These are phyloP conservation scores for Orestias chungarensis DNA, from an alignment of 2,797 vertebrate genomes.

Conservation along the genomic window DNA sequence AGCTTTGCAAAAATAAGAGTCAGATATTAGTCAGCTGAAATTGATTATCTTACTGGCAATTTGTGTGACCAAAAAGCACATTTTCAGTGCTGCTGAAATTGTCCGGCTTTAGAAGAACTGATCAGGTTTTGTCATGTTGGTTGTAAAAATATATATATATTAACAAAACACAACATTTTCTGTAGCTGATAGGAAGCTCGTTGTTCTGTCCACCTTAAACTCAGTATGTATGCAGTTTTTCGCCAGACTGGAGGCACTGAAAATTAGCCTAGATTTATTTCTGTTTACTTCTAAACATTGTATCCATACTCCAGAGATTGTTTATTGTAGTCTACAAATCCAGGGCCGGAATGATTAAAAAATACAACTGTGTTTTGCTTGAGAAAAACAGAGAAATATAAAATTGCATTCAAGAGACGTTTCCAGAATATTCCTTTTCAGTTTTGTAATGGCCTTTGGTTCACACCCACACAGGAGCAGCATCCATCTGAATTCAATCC, in stretches of 20 bases:
- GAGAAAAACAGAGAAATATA: neutral
- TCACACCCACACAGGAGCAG: conserved; percentile 1
- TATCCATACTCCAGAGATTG: neutral
- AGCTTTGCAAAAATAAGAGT: conserved; percentile 9
- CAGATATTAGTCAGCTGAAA: neutral
- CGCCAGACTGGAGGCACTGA: conserved; percentile 1
- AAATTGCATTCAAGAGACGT: conserved; percentile 3
- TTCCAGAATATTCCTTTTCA: conserved; percentile 14
- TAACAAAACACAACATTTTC: neutral
- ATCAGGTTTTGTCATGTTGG: no score
- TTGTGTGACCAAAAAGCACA: conserved; percentile 15
- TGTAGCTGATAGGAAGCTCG: neutral
- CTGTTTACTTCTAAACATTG: conserved; percentile 23
- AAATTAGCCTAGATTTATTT: conserved; percentile 8
- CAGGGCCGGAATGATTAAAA: neutral
- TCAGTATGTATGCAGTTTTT: neutral
- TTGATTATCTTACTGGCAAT: conserved; percentile 10
- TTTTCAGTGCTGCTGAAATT: neutral
- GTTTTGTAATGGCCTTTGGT: conserved; percentile 4
- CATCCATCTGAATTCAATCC: conserved; percentile 13
- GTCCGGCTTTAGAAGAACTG: conserved; percentile 3
- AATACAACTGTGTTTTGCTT: neutral
- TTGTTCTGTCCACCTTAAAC: neutral
- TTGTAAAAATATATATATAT: neutral
- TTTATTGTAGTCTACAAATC: neutral